A percentile compares a stretch with the other conserved stretches of the same genome.
These are phyloP conservation scores for Megalops atlanticus DNA, from an alignment of 2,113 vertebrate genomes.

Conservation along the genomic window DNA sequence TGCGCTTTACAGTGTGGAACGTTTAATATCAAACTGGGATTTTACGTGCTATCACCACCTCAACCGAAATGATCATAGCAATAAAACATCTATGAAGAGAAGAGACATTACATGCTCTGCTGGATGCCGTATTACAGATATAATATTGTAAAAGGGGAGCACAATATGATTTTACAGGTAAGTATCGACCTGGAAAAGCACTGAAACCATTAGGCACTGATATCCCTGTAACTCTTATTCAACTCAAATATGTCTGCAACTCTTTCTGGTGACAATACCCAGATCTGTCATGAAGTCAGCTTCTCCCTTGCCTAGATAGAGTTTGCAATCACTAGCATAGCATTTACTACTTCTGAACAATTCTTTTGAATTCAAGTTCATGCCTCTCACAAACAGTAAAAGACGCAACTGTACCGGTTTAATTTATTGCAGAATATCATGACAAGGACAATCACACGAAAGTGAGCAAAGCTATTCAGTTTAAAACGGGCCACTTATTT, in stretches of 20 bases:
- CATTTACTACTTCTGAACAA: not conserved
- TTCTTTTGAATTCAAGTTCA: not conserved
- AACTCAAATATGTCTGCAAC: not conserved
- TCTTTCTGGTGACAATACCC: not conserved
- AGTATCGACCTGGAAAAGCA: not conserved
- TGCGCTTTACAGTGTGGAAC: constrained; percentile 37
- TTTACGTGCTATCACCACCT: not conserved
- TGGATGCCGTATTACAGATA: not conserved
- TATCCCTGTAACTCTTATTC: not conserved
- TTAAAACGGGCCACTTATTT: not conserved
- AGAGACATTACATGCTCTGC: not conserved
- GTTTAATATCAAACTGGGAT: not conserved
- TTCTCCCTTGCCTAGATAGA: not conserved
- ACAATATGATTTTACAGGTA: not conserved
- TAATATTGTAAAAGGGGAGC: constrained; percentile 17
- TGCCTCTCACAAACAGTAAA: not conserved
- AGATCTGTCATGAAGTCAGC: not conserved
- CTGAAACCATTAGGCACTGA: not conserved
- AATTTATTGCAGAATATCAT: not conserved
- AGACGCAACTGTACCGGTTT: not conserved
- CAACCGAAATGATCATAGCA: constrained; percentile 40
- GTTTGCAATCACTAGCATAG: not conserved
- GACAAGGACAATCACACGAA: too few relatives aligned
- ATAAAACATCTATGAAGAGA: constrained; percentile 20
- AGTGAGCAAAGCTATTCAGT: not conserved